phyloP scores from a whole-genome alignment of 2,888 invertebrate genomes.

The Diadromus collaris region DNA sequence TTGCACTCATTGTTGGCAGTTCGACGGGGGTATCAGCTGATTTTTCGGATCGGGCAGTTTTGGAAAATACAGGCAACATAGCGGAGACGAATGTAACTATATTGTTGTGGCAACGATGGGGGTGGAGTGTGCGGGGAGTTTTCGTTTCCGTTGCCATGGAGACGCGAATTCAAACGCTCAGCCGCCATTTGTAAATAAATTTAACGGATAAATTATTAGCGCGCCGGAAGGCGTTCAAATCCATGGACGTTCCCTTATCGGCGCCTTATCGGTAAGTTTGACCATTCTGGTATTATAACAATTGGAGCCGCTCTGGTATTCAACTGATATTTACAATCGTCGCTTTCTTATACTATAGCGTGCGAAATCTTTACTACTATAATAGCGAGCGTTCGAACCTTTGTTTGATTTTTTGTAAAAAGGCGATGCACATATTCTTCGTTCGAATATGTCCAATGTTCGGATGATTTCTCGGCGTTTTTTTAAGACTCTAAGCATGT shows the following conservation, averaged over 20 bases:
- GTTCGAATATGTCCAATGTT: too few species aligned
- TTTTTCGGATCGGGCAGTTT: slow-evolving; percentile 44
- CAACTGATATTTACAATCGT: neutral
- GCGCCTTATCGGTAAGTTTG: neutral
- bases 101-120: neutral
- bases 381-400: too few species aligned
- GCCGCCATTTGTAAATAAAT: neutral
- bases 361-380: too few species aligned
- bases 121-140: neutral
- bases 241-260: neutral
- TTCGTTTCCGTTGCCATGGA: neutral
- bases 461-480: too few species aligned
- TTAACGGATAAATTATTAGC: neutral
- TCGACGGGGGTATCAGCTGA: slow-evolving; percentile 49
- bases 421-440: too few species aligned
- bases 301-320: neutral
- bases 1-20: slow-evolving; percentile 35
- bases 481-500: too few species aligned
- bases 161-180: neutral
- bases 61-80: slow-evolving; percentile 31
- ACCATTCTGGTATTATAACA: neutral
- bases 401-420: too few species aligned
- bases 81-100: slow-evolving; percentile 13
- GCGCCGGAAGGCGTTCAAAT: neutral
- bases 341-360: neutral